These are phyloP conservation scores for Liparis tanakae DNA, from an alignment of 2,797 vertebrate species.

Conservation along the genomic window DNA sequence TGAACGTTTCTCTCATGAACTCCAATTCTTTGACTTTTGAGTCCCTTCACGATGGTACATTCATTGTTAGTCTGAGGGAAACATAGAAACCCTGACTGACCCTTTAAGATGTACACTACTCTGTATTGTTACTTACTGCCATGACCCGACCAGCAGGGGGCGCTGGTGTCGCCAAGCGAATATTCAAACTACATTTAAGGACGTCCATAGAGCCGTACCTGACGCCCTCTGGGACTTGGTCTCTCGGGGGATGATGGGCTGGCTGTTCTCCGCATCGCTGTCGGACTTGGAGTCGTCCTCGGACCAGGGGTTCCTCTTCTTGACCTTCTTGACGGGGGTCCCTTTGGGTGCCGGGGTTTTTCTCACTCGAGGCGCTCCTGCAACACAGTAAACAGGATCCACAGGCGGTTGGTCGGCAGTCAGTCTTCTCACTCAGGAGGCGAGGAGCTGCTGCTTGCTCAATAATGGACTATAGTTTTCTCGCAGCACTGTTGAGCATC, in stretches of 20 bases:
- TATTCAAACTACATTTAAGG: not conserved
- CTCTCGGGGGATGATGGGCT: constrained; percentile 94
- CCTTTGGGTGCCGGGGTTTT: constrained; percentile 87
- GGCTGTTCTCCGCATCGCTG: constrained; percentile 90
- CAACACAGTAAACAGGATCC: constrained; percentile 17
- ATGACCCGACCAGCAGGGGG: not conserved
- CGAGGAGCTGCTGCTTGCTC: constrained; percentile 18
- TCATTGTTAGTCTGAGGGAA: not conserved
- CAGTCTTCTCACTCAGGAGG: not conserved
- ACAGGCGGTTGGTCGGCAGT: constrained; percentile 3
- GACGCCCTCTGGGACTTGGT: constrained; percentile 93
- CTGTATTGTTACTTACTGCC: not conserved
- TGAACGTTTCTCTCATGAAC: not conserved
- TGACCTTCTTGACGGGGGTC: constrained; percentile 86
- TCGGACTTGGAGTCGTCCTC: constrained; percentile 95
- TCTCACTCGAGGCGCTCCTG: constrained; percentile 85
- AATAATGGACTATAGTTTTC: constrained; percentile 30
- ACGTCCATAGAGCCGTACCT: constrained; percentile 75
- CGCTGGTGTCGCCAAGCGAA: not conserved
- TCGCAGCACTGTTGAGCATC: constrained; percentile 7
- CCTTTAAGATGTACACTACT: not conserved
- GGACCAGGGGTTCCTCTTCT: constrained; percentile 98
- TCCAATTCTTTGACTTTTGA: not conserved
- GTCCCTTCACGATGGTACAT: not conserved
- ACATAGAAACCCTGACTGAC: not conserved